Evolutionary conservation across 2,113 vertebrate species (phyloP).

Genomic region (Rhinoderma darwinii): DNA sequence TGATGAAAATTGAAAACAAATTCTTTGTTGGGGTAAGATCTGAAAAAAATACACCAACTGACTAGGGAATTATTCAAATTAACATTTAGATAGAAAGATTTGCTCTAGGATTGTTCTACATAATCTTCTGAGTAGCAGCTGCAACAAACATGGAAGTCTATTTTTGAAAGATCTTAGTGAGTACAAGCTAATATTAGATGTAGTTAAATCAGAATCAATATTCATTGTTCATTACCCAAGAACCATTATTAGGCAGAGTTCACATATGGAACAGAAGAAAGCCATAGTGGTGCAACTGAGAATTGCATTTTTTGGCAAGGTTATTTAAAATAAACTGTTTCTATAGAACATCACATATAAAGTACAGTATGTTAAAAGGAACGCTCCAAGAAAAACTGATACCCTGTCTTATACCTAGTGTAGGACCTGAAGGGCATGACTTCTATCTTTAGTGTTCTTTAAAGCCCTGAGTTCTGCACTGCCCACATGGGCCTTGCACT

Average conservation of each 20-base stretch:
- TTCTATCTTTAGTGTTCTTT: too few species aligned
- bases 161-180: constrained; percentile 2
- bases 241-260: background rate
- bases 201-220: background rate
- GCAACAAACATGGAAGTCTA: background rate
- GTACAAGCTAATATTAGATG: background rate
- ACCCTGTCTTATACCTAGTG: too few species aligned
- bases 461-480: too few species aligned
- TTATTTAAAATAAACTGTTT: background rate
- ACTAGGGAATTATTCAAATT: constrained; percentile 3
- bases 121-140: constrained; percentile 10
- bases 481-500: too few species aligned
- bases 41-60: background rate
- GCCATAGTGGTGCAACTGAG: background rate
- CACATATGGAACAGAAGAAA: background rate
- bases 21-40: background rate
- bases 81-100: constrained; percentile 19
- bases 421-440: too few species aligned
- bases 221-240: background rate
- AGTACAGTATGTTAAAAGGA: background rate
- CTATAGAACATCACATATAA: background rate
- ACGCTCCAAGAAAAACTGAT: too few species aligned
- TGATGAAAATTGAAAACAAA: background rate
- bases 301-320: background rate
- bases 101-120: background rate